Percentiles rank a stretch among this genome's conserved stretches.
phyloP scores from a whole-genome alignment of 2,113 vertebrate genomes.

The Condylura cristata region DNA sequence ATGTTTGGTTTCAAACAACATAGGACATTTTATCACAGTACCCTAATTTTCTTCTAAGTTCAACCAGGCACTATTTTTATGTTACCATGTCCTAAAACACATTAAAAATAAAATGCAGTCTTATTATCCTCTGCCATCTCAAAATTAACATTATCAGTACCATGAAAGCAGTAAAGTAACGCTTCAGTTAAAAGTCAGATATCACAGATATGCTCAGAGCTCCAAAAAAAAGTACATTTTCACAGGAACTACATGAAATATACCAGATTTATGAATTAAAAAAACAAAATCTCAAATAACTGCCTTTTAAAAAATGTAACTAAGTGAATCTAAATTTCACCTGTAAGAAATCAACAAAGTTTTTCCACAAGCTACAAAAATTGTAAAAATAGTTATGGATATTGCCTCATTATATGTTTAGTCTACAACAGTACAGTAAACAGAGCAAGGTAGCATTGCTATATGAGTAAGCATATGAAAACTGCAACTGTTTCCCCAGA shows the following conservation, averaged over 20 bases:
- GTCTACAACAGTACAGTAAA: background rate
- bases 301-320: background rate
- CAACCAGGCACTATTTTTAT: background rate
- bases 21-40: background rate
- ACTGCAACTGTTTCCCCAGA: background rate
- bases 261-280: background rate
- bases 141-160: background rate
- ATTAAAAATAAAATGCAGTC: constrained; percentile 25
- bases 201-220: background rate
- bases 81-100: background rate
- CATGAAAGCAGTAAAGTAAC: background rate
- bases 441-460: background rate
- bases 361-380: constrained; percentile 3
- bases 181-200: background rate
- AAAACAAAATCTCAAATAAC: background rate
- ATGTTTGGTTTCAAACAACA: background rate
- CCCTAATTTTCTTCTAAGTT: constrained; percentile 43
- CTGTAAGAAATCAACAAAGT: background rate
- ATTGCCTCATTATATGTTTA: background rate
- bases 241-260: background rate
- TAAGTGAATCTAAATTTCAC: constrained; percentile 41
- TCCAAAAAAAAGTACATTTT: constrained; percentile 15
- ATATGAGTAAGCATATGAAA: background rate
- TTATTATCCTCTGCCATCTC: background rate
- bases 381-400: background rate